phyloP scores from a whole-genome alignment of 2,797 vertebrate genomes.

The Pseudomugil tenellus region DNA sequence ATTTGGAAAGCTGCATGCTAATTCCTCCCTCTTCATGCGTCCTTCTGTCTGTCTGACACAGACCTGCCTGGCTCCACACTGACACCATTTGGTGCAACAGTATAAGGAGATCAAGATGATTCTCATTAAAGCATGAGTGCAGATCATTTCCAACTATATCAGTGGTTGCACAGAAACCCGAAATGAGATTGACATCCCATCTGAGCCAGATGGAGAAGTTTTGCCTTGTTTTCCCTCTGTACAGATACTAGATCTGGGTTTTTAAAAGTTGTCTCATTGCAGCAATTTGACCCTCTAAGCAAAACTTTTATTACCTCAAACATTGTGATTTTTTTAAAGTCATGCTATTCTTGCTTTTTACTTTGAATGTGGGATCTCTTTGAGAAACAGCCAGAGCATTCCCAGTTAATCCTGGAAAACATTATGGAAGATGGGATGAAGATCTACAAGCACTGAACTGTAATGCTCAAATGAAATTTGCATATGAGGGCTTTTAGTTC shows the following conservation, averaged over 20 bases:
- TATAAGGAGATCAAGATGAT: slow-evolving; percentile 48
- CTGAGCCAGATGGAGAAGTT: slow-evolving; percentile 50
- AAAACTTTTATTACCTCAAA: slow-evolving; percentile 8
- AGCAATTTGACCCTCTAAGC: slow-evolving; percentile 9
- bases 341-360: slow-evolving; percentile 25
- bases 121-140: slow-evolving; percentile 50
- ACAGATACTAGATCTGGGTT: slow-evolving; percentile 35
- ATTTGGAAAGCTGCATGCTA: slow-evolving; percentile 65
- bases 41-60: slow-evolving; percentile 48
- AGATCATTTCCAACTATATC: slow-evolving; percentile 61
- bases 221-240: slow-evolving; percentile 38
- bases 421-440: slow-evolving; percentile 48
- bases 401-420: slow-evolving; percentile 53
- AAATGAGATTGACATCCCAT: slow-evolving; percentile 53
- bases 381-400: slow-evolving; percentile 41
- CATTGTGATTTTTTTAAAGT: slow-evolving; percentile 12
- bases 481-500: slow-evolving; percentile 39
- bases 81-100: slow-evolving; percentile 70
- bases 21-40: slow-evolving; percentile 40
- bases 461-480: slow-evolving; percentile 52
- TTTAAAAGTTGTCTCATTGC: slow-evolving; percentile 33
- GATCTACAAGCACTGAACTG: slow-evolving; percentile 29
- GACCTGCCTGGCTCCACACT: slow-evolving; percentile 58
- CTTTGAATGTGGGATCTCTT: slow-evolving; percentile 30
- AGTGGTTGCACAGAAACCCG: slow-evolving; percentile 44